A percentile compares a stretch with the other conserved stretches of the same genome.
Conservation (phyloP, 2,113 vertebrate genomes). For the Xenopus laevis region DNA sequence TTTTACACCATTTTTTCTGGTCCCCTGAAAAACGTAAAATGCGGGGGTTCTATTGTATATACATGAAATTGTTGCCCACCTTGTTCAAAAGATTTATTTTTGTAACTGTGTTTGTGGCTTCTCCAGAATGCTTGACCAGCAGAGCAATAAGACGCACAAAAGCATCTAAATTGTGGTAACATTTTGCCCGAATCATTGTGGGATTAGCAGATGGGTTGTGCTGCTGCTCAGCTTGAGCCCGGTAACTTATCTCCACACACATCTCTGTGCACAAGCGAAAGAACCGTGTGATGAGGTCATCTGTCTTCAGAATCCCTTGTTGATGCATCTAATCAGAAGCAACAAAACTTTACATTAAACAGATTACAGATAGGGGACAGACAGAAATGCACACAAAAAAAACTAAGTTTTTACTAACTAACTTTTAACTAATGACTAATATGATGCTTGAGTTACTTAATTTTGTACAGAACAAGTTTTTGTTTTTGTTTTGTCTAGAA, state of each 20-base stretch:
- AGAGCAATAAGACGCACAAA: constrained; percentile 95
- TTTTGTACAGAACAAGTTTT: too few species aligned
- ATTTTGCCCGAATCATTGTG: constrained; percentile 96
- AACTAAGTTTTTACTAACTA: too few species aligned
- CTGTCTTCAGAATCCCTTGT: constrained; percentile 96
- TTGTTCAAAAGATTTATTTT: constrained; percentile 98
- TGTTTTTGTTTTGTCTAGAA: too few species aligned
- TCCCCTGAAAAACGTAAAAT: too few species aligned
- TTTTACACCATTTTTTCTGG: too few species aligned
- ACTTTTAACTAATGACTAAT: too few species aligned
- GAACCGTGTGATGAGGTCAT: constrained; percentile 95
- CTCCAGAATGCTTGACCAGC: constrained; percentile 96
- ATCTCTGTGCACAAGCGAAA: constrained; percentile 97
- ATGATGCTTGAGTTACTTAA: too few species aligned
- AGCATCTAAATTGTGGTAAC: constrained; percentile 96
- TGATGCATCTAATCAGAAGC: constrained; percentile 84
- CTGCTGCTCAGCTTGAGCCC: constrained; percentile 94
- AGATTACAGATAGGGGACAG: too few species aligned
- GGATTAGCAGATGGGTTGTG: constrained; percentile 95
- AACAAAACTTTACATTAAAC: background rate
- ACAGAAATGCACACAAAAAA: too few species aligned
- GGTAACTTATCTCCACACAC: constrained; percentile 98
- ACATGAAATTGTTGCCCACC: constrained; percentile 55
- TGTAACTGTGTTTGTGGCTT: constrained; percentile 96
- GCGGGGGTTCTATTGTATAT: too few species aligned